Evolutionary conservation across 2,113 vertebrate genomes (phyloP), one percentile per base, ranked within the genome.

Genomic region (Menidia beryllina): DNA sequence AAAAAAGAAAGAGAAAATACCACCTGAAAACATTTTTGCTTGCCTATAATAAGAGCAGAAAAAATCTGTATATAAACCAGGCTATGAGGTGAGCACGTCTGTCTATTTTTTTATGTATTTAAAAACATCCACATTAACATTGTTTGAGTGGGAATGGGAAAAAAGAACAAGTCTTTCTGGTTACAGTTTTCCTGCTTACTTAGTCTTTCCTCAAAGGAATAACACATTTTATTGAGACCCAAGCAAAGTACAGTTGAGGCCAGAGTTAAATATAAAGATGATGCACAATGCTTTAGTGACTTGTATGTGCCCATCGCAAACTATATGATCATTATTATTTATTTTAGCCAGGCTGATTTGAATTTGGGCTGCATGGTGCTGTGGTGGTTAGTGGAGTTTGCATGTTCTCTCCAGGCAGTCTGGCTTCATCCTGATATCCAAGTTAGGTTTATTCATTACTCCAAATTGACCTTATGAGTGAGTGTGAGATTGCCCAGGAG

Each of bases 221-320:
- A 85, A 77, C 71, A 17, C 55, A 55, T 49, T 57, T 79, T 82
- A 88, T 83, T 56, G 6, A 17, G 62, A n/a, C 83, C 72, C 81
- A 73, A 47, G 63, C 59, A 83, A 75, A 48, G 66, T 17, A 5
- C 72, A 82, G 84, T 80, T 58, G 47, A 60, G 39, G 36, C 55
- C 27, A 49, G 52, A 74, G 30, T 59, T 66, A 55, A 73, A 82
- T 61, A 76, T 73, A 36, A 65, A 67, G 50, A 47, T 36, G 59
- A 1, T 20, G 57, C 26, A 54, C 56, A 7, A 41, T 23, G 19
- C 24, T 69, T 49, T 51, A 50, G 5, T 50, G 55, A 7, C 6
- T 63, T 50, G 20, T 12, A 47, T 17, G 34, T 19, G 38, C 36
- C 45, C 36, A 45, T 34, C 43, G 30, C 15, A 72, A 10, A 1